Evolutionary conservation across 2,113 vertebrate genomes (phyloP), one percentile per base, ranked within the genome.

Genomic region (Xenus cinereus): DNA sequence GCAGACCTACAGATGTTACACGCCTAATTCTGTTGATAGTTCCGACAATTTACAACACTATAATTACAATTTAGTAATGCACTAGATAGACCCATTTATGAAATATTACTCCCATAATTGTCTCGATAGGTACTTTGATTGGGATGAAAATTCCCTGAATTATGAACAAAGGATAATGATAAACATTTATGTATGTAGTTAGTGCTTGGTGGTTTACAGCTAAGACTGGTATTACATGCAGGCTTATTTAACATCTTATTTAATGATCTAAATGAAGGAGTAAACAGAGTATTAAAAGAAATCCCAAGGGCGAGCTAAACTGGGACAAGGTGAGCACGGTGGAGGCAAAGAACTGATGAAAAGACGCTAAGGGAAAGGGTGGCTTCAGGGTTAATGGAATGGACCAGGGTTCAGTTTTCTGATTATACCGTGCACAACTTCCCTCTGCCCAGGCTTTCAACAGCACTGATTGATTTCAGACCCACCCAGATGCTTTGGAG

Each of bases 91-190:
- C 17, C 72, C 1, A 37, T 22, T 77, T 66, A 62, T 59, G 71
- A 94, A 91, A 83, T 96, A 85, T 51, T 73, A 62, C 37, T 93
- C 56, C 93, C 33, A 23, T 87, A 77, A 83, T 85, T 76, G 20
- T 59, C 78, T 83, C 69, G 37, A 71, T 83, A 80, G 51, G 21
- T 69, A 43, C 50, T 90, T 91, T 88, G 50, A 66, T 37, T 24
- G 51, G 63, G 37, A 79, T 89, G 51, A 92, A 88, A 92, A 39
- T 35, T 63, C 35, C 41, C 54, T 74, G 54, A 71, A 54, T 69
- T 73, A 22, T 89, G 85, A 87, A 76, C 66, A 87, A 95, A 87
- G 32, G 7, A 7, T 80, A 92, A 45, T 57, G 45, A 72, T 76
- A 76, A 91, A 82, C 19, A 21, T 73, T 54, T 67, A 59, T 43